Evolutionary conservation across 2,797 vertebrate species (phyloP), one percentile per base, ranked within the genome.

Genomic region (Arrhamphus sclerolepis): DNA sequence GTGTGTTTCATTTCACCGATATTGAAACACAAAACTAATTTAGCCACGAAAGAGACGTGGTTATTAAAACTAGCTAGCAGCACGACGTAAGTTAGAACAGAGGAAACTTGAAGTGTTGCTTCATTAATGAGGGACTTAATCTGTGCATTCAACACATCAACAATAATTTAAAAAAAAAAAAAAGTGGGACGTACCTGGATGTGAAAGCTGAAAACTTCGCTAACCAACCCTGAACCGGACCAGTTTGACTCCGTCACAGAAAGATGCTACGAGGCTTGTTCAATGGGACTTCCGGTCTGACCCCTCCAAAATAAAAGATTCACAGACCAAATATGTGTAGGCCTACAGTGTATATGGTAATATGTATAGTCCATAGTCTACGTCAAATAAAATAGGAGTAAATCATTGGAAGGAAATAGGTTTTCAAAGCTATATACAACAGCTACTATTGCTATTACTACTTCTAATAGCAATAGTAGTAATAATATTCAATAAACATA

Each of bases 1-100:
- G 0, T 28, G 14, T 6, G 38, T 59, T 50, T 74, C 61, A 29
- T 48, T 73, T 51, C 51, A 46, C 31, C 26, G 46, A n/a, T 55
- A 66, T 14, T 21, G 55, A 75, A 77, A 82, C 59, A 44, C n/a
- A 38, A 7, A 39, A 50, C 19, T 50, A 40, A 7, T n/a, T 40
- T 18, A 26, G 13, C 28, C 56, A 43, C 22, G 26, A 22, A n/a
- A 8, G 10, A 21, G 22, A 21, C 28, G 21, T 19, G 8, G 39
- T 10, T 40, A 34, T 18, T 22, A 26, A 42, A 49, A 22, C 13
- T 6, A 64, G 46, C 62, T 56, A 55, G 40, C 53, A 34, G 19
- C 10, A 49, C 11, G 52, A 11, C 6, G 20, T 49, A 24, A 22
- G 11, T 0, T n/a, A n/a, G 18, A 11, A 31, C 6, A 7, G 13